These are phyloP conservation scores for Psococerastis gibbosa DNA, from an alignment of 2,888 invertebrate genomes.

Conservation along the genomic window DNA sequence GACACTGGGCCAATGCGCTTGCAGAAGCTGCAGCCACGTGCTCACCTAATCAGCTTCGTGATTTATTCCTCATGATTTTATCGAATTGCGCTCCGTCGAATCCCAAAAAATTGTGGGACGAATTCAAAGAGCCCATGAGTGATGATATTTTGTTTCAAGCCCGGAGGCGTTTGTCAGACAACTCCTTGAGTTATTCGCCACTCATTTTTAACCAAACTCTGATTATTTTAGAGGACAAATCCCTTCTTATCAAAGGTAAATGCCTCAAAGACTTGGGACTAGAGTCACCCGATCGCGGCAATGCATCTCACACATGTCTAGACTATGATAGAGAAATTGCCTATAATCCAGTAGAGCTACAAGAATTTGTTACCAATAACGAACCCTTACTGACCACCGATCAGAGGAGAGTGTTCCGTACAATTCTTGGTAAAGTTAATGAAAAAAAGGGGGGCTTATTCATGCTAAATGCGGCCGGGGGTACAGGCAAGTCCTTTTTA, in stretches of 20 bases:
- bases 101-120: background rate
- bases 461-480: conserved; percentile 21
- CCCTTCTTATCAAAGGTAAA: conserved; percentile 15
- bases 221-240: conserved; percentile 11
- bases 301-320: conserved; percentile 14
- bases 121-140: background rate
- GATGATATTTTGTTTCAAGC: background rate
- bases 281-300: conserved; percentile 14
- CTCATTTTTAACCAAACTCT: background rate
- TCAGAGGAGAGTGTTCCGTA: conserved; percentile 11
- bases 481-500: conserved; percentile 26
- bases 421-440: conserved; percentile 8
- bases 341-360: conserved; percentile 15
- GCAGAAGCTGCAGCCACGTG: background rate
- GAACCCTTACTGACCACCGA: conserved; percentile 9
- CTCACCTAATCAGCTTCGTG: background rate
- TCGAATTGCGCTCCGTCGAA: background rate
- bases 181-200: background rate
- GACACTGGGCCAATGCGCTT: background rate
- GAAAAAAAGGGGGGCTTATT: conserved; percentile 14
- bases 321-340: conserved; percentile 19
- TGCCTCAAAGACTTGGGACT: conserved; percentile 19
- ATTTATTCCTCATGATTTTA: background rate
- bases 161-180: background rate
- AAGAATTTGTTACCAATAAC: conserved; percentile 13